Evolutionary conservation across 2,797 vertebrate genomes (phyloP).

Genomic region (Phalanger gymnotis): DNA sequence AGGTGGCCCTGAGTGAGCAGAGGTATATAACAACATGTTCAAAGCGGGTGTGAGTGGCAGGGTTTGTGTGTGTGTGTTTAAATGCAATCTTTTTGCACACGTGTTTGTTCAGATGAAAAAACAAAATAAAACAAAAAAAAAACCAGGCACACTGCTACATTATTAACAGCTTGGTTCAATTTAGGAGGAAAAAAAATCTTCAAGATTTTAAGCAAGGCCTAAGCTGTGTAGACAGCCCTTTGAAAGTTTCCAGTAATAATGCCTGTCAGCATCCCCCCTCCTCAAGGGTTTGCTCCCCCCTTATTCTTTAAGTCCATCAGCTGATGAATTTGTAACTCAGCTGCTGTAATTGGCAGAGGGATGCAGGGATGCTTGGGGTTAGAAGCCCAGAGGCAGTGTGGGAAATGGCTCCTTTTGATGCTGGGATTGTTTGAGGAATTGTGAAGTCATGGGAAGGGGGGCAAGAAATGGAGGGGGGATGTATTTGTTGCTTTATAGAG

Average conservation of each 20-base stretch:
- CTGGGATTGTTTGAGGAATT: constrained; percentile 61
- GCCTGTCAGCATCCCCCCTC: background rate
- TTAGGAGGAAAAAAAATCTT: background rate
- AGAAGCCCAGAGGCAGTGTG: constrained; percentile 13
- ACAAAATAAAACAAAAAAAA: background rate
- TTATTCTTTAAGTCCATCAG: background rate
- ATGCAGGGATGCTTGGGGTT: constrained; percentile 21
- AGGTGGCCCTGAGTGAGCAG: constrained; percentile 69
- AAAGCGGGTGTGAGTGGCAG: constrained; percentile 78
- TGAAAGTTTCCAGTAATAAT: background rate
- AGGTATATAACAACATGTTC: constrained; percentile 72
- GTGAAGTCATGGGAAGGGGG: constrained; percentile 16
- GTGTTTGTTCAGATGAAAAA: background rate
- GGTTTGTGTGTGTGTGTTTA: background rate
- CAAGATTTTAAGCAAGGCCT: background rate
- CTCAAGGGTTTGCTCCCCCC: rapidly evolving
- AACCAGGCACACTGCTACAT: background rate
- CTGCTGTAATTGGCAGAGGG: constrained; percentile 31
- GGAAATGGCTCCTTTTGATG: constrained; percentile 61
- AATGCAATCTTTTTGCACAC: background rate
- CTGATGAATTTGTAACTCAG: background rate
- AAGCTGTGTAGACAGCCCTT: rapidly evolving
- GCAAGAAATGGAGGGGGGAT: background rate
- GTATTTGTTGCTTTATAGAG: constrained; percentile 44
- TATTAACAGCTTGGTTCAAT: background rate